These are phyloP conservation scores for Seira sanloemensis DNA, from an alignment of 2,888 invertebrate species.

Conservation along the genomic window DNA sequence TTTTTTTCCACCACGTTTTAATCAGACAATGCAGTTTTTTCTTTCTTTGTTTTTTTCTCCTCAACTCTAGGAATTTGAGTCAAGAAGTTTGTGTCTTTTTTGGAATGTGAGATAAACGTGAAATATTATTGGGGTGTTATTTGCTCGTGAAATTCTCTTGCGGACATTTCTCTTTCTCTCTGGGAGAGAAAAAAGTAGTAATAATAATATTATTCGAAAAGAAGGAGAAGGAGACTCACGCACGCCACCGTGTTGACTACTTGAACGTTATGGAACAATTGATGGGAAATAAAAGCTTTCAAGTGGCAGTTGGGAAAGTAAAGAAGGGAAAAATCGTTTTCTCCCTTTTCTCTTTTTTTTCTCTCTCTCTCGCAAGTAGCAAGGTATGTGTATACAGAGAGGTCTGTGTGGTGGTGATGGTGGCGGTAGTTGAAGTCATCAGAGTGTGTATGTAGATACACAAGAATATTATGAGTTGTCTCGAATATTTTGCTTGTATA, in stretches of 20 bases:
- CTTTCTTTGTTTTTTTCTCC: background rate
- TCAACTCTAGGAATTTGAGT: background rate
- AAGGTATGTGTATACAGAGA: too few relatives aligned
- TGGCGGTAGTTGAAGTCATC: background rate
- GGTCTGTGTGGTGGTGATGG: background rate
- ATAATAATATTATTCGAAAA: background rate
- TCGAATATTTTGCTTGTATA: background rate
- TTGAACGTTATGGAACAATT: slow-evolving; percentile 65
- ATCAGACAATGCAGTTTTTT: background rate
- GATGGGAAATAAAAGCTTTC: slow-evolving; percentile 61
- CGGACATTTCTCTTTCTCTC: background rate
- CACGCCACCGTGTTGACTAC: slow-evolving; percentile 54
- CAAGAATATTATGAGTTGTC: too few relatives aligned
- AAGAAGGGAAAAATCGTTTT: slow-evolving; percentile 33
- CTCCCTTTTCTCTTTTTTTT: background rate
- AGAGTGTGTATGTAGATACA: background rate
- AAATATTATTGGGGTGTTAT: background rate
- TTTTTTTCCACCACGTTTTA: background rate
- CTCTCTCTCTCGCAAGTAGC: slow-evolving; percentile 12
- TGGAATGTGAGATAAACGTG: slow-evolving; percentile 24
- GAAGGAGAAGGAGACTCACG: background rate
- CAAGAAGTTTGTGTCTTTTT: background rate
- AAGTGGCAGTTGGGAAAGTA: slow-evolving; percentile 39
- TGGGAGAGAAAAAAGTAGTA: too few relatives aligned
- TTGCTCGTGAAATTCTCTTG: background rate